Base-by-base conservation (phyloP, 2,113 vertebrate species). In the Myodes glareolus region DNA sequence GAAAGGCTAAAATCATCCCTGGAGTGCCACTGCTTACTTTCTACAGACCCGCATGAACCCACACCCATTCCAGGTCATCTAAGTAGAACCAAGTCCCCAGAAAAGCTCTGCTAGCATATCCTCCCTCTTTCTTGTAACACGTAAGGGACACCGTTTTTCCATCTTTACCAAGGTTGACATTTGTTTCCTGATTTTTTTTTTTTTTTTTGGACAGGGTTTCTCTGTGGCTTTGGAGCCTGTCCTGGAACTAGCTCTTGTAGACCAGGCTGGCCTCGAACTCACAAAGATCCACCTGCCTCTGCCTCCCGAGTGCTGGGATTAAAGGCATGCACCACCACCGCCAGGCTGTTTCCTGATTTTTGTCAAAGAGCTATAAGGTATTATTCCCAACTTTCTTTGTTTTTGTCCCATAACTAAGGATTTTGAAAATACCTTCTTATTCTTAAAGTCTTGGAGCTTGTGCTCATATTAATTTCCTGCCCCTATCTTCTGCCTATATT, bases 381-480 rank as follows among this genome's bases (percentile, higher is more conserved):
- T 29, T 68, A 50, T 21, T 81, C 31, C 5, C 29, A 55, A 86
- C 39, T 89, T 77, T 61, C 47, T 87, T 92, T 96, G 55, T 12
- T 82, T 94, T 76, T 93, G 65, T 95, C 29, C 95, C 47, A 12
- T 81, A 50, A 75, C 36, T 84, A 85, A 76, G 88, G 81, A 88
- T 86, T 89, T 92, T 85, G 76, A 94, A n/a, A 33, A n/a, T 84
- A 36, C 45, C 78, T 61, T 92, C 61, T 67, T 75, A 31, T 52
- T 92, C 52, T 70, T 82, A 50, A 88, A 7, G 78, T 67, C 92
- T 61, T 58, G 19, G 39, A 1, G 8, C 14, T 58, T 96, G n/a
- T 36, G 42, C 50, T 92, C 70, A 52, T 88, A 9, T 89, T 61
- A 95, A 82, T 94, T 94, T 91, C 21, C 65, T 92, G n/a, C 85